Evolutionary conservation across 2,888 invertebrate species (phyloP).

Genomic region (Drosophila subquinaria): DNA sequence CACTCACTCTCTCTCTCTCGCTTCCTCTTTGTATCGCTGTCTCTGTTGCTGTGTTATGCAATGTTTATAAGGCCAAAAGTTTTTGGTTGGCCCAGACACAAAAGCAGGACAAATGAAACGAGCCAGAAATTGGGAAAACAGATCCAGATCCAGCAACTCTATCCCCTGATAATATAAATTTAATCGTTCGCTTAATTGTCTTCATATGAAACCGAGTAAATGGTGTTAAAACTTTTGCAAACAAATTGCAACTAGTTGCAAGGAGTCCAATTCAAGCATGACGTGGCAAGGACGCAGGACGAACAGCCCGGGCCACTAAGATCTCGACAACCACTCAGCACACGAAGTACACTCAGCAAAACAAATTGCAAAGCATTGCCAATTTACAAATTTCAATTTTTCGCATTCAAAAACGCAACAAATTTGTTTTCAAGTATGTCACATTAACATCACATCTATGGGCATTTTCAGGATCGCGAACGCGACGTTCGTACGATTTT

Average conservation of each 20-base stretch:
- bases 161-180: slow-evolving; percentile 80
- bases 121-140: slow-evolving; percentile 7
- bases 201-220: slow-evolving; percentile 79
- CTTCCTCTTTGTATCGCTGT: not conserved
- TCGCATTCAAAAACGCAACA: too few relatives aligned
- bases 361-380: not conserved
- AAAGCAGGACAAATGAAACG: slow-evolving; percentile 19
- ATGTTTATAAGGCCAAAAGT: slow-evolving; percentile 62
- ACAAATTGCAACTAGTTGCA: slow-evolving; percentile 80
- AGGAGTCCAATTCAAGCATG: slow-evolving; percentile 39
- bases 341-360: slow-evolving; percentile 9
- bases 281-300: slow-evolving; percentile 29
- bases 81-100: slow-evolving; percentile 21
- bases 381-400: not conserved
- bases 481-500: too few relatives aligned
- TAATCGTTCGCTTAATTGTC: slow-evolving; percentile 79
- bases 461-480: too few relatives aligned
- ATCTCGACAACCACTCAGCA: slow-evolving; percentile 1
- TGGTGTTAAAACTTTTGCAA: slow-evolving; percentile 79
- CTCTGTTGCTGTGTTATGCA: slow-evolving; percentile 34
- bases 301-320: not conserved
- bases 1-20: not conserved
- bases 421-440: too few relatives aligned
- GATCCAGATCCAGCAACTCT: slow-evolving; percentile 48
- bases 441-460: too few relatives aligned